Evolutionary conservation across 2,113 vertebrate genomes (phyloP).

Genomic region (Laticauda colubrina): DNA sequence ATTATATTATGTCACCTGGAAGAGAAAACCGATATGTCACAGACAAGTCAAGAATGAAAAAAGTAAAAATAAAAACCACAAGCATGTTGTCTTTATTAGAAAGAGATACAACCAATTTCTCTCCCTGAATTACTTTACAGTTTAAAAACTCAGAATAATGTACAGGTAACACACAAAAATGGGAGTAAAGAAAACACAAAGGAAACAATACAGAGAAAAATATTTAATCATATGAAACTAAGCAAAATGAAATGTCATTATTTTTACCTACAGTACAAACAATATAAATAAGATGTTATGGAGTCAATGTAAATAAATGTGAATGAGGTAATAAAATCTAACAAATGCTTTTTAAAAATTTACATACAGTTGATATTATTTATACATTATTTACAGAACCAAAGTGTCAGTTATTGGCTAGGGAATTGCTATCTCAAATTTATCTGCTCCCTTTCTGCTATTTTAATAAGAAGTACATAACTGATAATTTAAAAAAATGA

Average conservation of each 20-base stretch:
- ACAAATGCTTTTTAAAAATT: slow-evolving; percentile 49
- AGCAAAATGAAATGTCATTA: slow-evolving; percentile 69
- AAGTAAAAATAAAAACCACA: slow-evolving; percentile 17
- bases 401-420: slow-evolving; percentile 33
- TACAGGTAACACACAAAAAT: slow-evolving; percentile 83
- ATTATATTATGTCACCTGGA: slow-evolving; percentile 57
- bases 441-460: slow-evolving; percentile 30
- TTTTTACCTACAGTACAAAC: slow-evolving; percentile 78
- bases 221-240: slow-evolving; percentile 71
- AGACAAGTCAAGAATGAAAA: slow-evolving; percentile 3
- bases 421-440: slow-evolving; percentile 29
- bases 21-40: fast-evolving
- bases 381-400: slow-evolving; percentile 76
- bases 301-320: slow-evolving; percentile 71
- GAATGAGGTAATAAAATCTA: slow-evolving; percentile 83
- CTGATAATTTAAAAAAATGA: slow-evolving; percentile 27
- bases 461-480: slow-evolving; percentile 27
- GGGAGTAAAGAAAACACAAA: slow-evolving; percentile 53
- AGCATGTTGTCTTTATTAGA: slow-evolving; percentile 89
- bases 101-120: slow-evolving; percentile 85
- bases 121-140: slow-evolving; percentile 79
- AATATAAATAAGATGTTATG: slow-evolving; percentile 84
- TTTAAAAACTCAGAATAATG: slow-evolving; percentile 79
- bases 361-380: slow-evolving; percentile 53
- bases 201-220: slow-evolving; percentile 72